Percentiles rank a stretch among this genome's conserved stretches.
Evolutionary conservation across 64 coral and sea anemone species (phyloP).

Genomic region (Montipora foliosa): DNA sequence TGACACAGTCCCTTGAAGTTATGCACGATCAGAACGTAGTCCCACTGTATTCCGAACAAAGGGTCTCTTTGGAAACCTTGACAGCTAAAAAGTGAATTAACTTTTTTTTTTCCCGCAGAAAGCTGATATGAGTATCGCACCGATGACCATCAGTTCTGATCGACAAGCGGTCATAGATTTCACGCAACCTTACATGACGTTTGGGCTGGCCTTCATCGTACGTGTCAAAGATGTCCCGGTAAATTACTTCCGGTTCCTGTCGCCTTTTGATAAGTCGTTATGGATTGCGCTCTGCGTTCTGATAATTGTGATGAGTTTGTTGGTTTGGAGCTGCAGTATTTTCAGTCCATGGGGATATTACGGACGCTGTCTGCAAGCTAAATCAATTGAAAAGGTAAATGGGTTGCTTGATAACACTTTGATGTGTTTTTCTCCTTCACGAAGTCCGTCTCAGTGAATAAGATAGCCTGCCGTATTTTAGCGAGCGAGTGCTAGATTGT

Average conservation of each 20-base stretch:
- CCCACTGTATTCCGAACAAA: too few species aligned
- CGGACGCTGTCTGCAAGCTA: slow-evolving; percentile 23
- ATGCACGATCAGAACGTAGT: too few species aligned
- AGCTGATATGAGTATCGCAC: slow-evolving; percentile 63
- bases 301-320: slow-evolving; percentile 20
- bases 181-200: slow-evolving; percentile 78
- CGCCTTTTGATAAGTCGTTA: slow-evolving; percentile 44
- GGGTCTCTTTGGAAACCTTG: too few species aligned
- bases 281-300: slow-evolving; percentile 58
- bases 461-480: too few species aligned
- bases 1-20: too few species aligned
- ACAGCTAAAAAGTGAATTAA: too few species aligned
- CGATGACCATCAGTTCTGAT: slow-evolving; percentile 74
- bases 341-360: slow-evolving; percentile 67
- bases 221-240: slow-evolving; percentile 51
- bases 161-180: slow-evolving; percentile 66
- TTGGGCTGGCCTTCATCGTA: slow-evolving; percentile 67
- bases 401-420: background rate
- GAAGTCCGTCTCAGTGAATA: too few species aligned
- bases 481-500: too few species aligned
- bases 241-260: slow-evolving; percentile 71
- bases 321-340: slow-evolving; percentile 49
- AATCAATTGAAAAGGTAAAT: background rate
- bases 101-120: background rate
- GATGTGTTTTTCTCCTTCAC: too few species aligned